Evolutionary conservation across 1,140 invertebrate genomes (phyloP).

Genomic region (Meloidogyne exigua): DNA sequence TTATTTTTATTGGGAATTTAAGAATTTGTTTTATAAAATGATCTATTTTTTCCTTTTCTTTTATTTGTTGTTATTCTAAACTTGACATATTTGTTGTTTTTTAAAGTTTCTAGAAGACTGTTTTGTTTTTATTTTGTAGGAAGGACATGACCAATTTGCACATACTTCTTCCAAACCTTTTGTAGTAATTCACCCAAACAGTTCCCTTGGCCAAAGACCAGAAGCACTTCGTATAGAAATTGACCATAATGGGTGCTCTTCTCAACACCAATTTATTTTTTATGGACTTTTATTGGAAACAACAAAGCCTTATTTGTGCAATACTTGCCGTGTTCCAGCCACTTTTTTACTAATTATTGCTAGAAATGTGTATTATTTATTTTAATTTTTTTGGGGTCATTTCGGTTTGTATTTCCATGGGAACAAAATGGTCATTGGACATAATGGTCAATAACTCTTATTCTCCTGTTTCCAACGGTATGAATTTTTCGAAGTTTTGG

Average conservation of each 20-base stretch:
- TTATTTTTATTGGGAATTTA: neutral
- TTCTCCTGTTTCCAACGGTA: neutral
- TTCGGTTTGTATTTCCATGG: no score
- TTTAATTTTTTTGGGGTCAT: neutral
- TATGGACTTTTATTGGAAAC: slow-evolving; percentile 47
- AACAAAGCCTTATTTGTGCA: slow-evolving; percentile 46
- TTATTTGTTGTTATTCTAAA: no score
- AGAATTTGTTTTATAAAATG: neutral
- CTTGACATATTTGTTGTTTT: no score
- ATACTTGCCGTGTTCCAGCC: slow-evolving; percentile 35
- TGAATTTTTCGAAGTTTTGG: neutral
- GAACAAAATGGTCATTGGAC: neutral
- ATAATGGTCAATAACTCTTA: neutral
- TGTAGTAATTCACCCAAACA: slow-evolving; percentile 46
- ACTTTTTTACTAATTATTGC: slow-evolving; percentile 42
- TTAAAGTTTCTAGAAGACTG: no score
- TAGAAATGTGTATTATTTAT: slow-evolving; percentile 38
- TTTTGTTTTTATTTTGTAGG: neutral
- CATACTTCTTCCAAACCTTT: slow-evolving; percentile 38
- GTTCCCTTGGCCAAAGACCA: slow-evolving; percentile 34
- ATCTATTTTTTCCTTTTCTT: no score
- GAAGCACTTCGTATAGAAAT: slow-evolving; percentile 24
- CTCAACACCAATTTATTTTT: slow-evolving; percentile 45
- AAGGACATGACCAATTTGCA: slow-evolving; percentile 42
- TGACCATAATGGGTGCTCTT: slow-evolving; percentile 35